Base-by-base conservation (phyloP, 2,888 invertebrate genomes). In the Bugula neritina region DNA sequence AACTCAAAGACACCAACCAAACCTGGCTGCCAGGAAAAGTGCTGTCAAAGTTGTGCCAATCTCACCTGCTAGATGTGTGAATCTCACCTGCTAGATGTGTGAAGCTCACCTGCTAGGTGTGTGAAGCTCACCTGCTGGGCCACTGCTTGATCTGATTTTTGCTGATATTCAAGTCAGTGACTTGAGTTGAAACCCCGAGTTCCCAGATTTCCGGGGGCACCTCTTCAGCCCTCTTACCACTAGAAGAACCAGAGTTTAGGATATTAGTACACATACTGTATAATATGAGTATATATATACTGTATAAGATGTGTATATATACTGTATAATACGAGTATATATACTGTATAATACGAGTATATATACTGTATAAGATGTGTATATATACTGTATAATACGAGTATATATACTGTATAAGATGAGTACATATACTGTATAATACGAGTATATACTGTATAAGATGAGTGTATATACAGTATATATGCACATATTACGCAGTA, bases 81-180 rank as follows among this genome's bases (percentile, higher is more conserved):
- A n/a, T n/a, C n/a, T n/a, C n/a, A n/a, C n/a, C n/a, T n/a, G n/a
- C n/a, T n/a, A 43, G 43, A 43, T 17, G 17, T 43, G 43, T 43
- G 43, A 17, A 43, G 10, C 43, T 10, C 17, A 43, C 17, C 43
- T 43, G 43, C 17, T 43, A 43, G 43, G 43, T 5, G 23, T 55
- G 25, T 55, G 21, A 23, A 17, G 17, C 82, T 83, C 84, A 90
- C 92, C 90, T 89, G 21, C 84, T 78, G 10, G 94, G 93, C 75
- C 94, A 81, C 0, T 86, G 79, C 0, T 85, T 84, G 0, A 95
- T 86, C 78, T 88, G 89, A 84, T 95, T 95, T 83, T 90, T 91
- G 73, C 91, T 91, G 73, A 94, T 84, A 85, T 94, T 93, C 10
- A 93, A 87, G 70, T 89, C 88, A 72, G 88, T 88, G 10, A 92